Evolutionary conservation across 2,888 invertebrate genomes (phyloP).

Genomic region (Pachliopta kotzebuea): DNA sequence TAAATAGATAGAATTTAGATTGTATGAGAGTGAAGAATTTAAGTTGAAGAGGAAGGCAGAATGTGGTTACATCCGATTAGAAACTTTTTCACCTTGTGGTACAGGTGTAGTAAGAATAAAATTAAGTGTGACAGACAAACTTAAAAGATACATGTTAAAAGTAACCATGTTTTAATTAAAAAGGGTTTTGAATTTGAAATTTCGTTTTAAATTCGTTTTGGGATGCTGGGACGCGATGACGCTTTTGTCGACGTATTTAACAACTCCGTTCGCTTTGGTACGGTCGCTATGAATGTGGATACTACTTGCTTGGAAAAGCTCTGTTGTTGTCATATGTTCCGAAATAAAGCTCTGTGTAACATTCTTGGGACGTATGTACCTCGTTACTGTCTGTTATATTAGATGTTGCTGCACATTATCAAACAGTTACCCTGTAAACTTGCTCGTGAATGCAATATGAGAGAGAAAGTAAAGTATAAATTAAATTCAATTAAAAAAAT

Average conservation of each 20-base stretch:
- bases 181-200: not conserved
- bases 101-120: too few species aligned
- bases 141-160: too few species aligned
- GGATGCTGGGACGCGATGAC: constrained; percentile 8
- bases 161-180: not conserved
- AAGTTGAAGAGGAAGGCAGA: too few species aligned
- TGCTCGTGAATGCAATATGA: not conserved
- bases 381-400: constrained; percentile 24
- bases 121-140: too few species aligned
- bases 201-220: constrained; percentile 15
- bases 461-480: not conserved
- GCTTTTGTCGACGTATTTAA: constrained; percentile 25
- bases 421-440: constrained; percentile 10
- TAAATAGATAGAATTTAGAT: too few species aligned
- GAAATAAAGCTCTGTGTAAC: constrained; percentile 29
- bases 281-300: constrained; percentile 29
- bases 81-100: too few species aligned
- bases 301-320: constrained; percentile 29
- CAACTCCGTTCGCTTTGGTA: constrained; percentile 22
- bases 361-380: constrained; percentile 28
- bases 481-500: too few species aligned
- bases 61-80: too few species aligned
- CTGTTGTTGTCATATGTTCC: constrained; percentile 28
- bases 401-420: constrained; percentile 25
- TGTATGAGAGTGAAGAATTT: too few species aligned